phyloP scores from a whole-genome alignment of 2,888 invertebrate species.

The Syritta pipiens region DNA sequence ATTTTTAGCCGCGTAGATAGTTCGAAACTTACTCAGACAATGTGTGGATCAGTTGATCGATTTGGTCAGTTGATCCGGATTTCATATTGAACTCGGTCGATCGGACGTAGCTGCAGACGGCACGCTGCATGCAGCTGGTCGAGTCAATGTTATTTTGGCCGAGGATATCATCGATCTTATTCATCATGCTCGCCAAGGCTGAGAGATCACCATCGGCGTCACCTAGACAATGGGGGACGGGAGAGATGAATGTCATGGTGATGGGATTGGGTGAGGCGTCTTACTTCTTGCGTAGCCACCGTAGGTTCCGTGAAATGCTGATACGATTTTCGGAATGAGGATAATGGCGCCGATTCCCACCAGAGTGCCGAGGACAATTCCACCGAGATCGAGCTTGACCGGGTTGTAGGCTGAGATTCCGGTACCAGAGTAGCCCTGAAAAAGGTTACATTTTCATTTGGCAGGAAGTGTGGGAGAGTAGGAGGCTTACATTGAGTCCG shows the following conservation, averaged over 20 bases:
- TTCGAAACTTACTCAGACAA: conserved; percentile 82
- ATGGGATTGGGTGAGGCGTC: not conserved
- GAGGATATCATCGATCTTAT: conserved; percentile 84
- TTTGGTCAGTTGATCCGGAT: conserved; percentile 83
- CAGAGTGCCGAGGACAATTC: conserved; percentile 88
- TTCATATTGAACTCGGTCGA: conserved; percentile 84
- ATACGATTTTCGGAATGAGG: conserved; percentile 88
- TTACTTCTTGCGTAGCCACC: conserved; percentile 83
- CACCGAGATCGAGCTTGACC: conserved; percentile 89
- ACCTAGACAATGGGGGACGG: no score
- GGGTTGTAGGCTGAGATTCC: conserved; percentile 85
- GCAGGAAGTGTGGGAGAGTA: not conserved
- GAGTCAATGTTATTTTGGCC: conserved; percentile 87
- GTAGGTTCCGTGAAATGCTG: conserved; percentile 85
- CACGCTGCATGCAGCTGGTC: conserved; percentile 85
- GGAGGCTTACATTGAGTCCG: conserved; percentile 73
- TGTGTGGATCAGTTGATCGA: conserved; percentile 83
- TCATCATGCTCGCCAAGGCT: conserved; percentile 83
- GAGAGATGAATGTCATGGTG: conserved; percentile 3
- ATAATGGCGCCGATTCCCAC: conserved; percentile 90
- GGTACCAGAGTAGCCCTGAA: conserved; percentile 78
- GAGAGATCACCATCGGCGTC: conserved; percentile 81
- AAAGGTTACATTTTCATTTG: not conserved
- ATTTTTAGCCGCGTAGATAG: conserved; percentile 5
- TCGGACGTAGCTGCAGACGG: conserved; percentile 86